Evolutionary conservation across 2,113 vertebrate species (phyloP).

Genomic region (Labeo catla): DNA sequence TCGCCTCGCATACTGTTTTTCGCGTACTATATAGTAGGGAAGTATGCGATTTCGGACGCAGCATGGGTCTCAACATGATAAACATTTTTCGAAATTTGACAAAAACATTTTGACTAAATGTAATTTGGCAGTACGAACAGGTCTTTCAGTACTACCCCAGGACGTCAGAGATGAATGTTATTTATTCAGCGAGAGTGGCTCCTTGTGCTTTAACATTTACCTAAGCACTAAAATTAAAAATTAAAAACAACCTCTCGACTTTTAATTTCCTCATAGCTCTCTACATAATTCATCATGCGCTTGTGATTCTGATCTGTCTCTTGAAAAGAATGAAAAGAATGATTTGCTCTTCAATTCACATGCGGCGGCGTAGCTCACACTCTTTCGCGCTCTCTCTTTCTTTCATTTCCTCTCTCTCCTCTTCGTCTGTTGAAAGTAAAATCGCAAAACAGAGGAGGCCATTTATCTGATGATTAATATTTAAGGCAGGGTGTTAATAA

Average conservation of each 20-base stretch:
- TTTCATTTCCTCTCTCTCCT: conserved; percentile 17
- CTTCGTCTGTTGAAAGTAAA: conserved; percentile 53
- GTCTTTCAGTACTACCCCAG: conserved; percentile 12
- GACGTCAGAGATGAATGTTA: conserved; percentile 18
- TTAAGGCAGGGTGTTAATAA: conserved; percentile 79
- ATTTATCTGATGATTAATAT: conserved; percentile 77
- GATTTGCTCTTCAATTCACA: conserved; percentile 62
- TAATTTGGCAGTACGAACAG: conserved; percentile 30
- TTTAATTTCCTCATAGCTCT: conserved; percentile 69
- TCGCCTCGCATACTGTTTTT: too few species aligned
- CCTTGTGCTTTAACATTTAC: conserved; percentile 57
- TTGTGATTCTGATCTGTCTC: conserved; percentile 75
- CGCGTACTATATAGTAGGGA: too few species aligned
- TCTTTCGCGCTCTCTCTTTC: conserved; percentile 35
- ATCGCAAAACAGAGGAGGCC: conserved; percentile 64
- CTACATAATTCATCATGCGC: conserved; percentile 76
- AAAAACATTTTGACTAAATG: conserved; percentile 33
- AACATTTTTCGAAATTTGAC: conserved; percentile 26
- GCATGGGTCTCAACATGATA: conserved; percentile 28
- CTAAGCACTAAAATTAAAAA: conserved; percentile 66
- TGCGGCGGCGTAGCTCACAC: conserved; percentile 20
- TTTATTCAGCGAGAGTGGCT: conserved; percentile 65
- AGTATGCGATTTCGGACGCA: too few species aligned
- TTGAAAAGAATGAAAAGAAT: conserved; percentile 62
- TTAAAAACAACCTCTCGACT: conserved; percentile 68